These are phyloP conservation scores for Piscicola geometra DNA, from an alignment of 2,888 invertebrate species.

Conservation along the genomic window DNA sequence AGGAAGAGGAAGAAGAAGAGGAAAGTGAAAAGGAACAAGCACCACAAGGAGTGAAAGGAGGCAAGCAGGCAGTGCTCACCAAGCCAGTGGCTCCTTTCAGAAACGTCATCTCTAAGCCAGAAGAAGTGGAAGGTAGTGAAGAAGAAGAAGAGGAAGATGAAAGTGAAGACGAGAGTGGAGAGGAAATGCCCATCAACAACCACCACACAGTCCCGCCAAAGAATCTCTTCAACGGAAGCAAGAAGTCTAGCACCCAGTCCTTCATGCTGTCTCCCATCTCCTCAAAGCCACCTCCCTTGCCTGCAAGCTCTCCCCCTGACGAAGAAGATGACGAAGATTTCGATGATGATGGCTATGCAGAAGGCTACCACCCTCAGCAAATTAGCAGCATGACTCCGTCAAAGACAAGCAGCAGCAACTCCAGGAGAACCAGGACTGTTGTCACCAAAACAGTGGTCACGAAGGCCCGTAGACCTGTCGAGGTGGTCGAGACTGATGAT, in stretches of 20 bases:
- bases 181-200: neutral
- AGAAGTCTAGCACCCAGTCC: neutral
- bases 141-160: neutral
- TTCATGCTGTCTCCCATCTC: neutral
- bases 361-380: slow-evolving; percentile 16
- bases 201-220: neutral
- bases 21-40: neutral
- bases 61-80: neutral
- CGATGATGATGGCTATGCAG: slow-evolving; percentile 25
- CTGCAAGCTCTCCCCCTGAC: slow-evolving; percentile 7
- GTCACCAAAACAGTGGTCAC: slow-evolving; percentile 31
- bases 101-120: neutral
- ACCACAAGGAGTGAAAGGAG: neutral
- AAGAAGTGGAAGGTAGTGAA: neutral
- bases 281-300: slow-evolving; percentile 10
- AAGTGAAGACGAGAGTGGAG: neutral
- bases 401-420: neutral
- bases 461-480: neutral
- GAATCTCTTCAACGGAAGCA: neutral
- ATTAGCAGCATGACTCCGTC: neutral
- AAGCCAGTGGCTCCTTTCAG: neutral
- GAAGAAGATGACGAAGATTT: slow-evolving; percentile 30
- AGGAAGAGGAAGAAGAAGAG: slow-evolving; percentile 30
- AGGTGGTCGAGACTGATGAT: slow-evolving; percentile 19
- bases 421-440: slow-evolving; percentile 3